phyloP scores from a whole-genome alignment of 2,797 vertebrate species.

The Potorous gilbertii region DNA sequence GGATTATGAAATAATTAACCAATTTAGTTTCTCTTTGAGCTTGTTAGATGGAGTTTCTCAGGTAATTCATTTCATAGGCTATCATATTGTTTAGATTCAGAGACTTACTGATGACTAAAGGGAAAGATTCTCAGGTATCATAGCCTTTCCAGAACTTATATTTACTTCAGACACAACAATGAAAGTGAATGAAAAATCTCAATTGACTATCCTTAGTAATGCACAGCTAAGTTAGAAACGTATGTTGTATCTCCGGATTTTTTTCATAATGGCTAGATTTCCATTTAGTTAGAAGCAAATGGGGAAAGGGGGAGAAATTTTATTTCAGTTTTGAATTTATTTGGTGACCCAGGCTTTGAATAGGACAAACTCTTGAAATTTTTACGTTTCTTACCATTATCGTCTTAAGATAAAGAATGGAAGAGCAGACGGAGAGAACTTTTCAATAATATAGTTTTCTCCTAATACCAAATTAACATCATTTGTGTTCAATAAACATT shows the following conservation, averaged over 20 bases:
- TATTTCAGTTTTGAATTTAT: constrained; percentile 23
- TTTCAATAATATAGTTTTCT: neutral
- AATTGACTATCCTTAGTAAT: neutral
- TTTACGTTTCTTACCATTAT: neutral
- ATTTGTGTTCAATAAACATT: neutral
- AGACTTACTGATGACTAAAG: constrained; percentile 4
- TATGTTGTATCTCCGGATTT: neutral
- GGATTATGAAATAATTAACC: constrained; percentile 70
- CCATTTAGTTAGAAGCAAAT: constrained; percentile 19
- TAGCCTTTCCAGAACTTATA: constrained; percentile 27
- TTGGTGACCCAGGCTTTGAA: neutral
- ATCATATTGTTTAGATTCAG: neutral
- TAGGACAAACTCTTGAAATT: constrained; percentile 10
- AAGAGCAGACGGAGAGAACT: neutral
- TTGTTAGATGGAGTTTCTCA: neutral
- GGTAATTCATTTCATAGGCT: neutral
- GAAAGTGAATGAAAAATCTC: constrained; percentile 29
- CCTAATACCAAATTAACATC: neutral
- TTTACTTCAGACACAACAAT: constrained; percentile 30
- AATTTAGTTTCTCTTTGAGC: constrained; percentile 1
- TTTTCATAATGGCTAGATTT: constrained; percentile 30
- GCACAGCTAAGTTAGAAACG: neutral
- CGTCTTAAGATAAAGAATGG: constrained; percentile 29
- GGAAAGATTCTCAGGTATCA: constrained; percentile 1
- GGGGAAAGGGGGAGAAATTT: neutral